Evolutionary conservation across 2,888 invertebrate species (phyloP), one percentile per base, ranked within the genome.

Genomic region (Aspidapion aeneum): DNA sequence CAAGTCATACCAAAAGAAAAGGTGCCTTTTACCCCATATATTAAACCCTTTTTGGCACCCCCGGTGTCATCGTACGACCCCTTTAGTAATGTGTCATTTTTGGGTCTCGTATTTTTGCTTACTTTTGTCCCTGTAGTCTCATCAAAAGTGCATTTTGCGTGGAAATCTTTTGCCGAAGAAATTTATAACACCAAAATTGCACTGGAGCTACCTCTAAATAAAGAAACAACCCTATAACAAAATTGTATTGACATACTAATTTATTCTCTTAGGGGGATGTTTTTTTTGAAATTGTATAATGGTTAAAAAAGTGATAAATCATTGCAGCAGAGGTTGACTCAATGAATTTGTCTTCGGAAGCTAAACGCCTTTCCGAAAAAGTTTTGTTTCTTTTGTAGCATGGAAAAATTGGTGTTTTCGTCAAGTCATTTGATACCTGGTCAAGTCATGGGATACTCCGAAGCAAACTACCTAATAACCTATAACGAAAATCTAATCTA

Each of bases 331-430:
- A n/a, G n/a, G n/a, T 58, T 19, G 52, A 55, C 55, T 58, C 67
- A 63, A 67, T 67, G 67, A 67, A 67, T 67, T 67, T 67, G 67
- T 67, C 67, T 64, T 59, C n/a, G 63, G 58, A 56, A 20, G 57
- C 60, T 62, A 62, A 64, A 66, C 58, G 62, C 50, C 63, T 60
- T 65, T 64, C 65, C 63, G 66, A 64, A 61, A 64, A 21, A 18
- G 58, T 63, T 67, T 63, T 67, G 67, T 67, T 66, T 63, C 66
- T 62, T 52, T 18, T 19, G 17, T 52, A 9, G 7, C 18, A 5
- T 35, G 3, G n/a, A 3, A 52, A n/a, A 52, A 5, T 5, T 52
- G 17, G 7, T 17, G 5, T 17, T 18, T 18, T 19, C 7, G 7
- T 19, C 5, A 5, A 52, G 52, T 52, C 52, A 52, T 52, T 7